Evolutionary conservation across 2,888 invertebrate genomes (phyloP).

Genomic region (Incurvaria masculella): DNA sequence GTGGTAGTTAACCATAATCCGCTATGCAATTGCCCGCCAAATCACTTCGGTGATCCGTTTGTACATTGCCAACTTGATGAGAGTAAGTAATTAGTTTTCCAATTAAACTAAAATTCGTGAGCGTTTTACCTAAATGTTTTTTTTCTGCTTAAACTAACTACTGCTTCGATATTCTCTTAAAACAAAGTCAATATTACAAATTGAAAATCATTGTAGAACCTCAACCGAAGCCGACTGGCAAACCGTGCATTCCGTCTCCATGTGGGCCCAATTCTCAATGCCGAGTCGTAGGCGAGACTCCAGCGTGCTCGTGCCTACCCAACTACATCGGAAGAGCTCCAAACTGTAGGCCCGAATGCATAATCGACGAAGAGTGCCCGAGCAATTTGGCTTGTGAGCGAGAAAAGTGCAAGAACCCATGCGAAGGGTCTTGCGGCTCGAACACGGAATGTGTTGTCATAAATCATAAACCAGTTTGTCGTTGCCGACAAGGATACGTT

Average conservation of each 20-base stretch:
- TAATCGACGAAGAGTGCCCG: slow-evolving; percentile 80
- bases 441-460: slow-evolving; percentile 76
- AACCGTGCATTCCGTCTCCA: slow-evolving; percentile 79
- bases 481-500: slow-evolving; percentile 73
- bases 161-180: slow-evolving; percentile 80
- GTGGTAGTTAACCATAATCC: slow-evolving; percentile 84
- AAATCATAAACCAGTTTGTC: slow-evolving; percentile 81
- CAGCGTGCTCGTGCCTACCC: slow-evolving; percentile 76
- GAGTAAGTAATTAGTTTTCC: slow-evolving; percentile 49
- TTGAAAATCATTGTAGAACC: slow-evolving; percentile 51
- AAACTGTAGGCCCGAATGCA: slow-evolving; percentile 83
- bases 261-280: slow-evolving; percentile 86
- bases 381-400: slow-evolving; percentile 80
- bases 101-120: slow-evolving; percentile 7
- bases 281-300: slow-evolving; percentile 68
- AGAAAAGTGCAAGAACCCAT: slow-evolving; percentile 79
- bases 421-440: slow-evolving; percentile 79
- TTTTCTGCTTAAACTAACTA: no score
- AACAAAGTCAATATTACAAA: slow-evolving; percentile 59
- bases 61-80: slow-evolving; percentile 65
- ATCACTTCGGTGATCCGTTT: slow-evolving; percentile 79
- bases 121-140: slow-evolving; percentile 15
- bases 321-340: slow-evolving; percentile 81
- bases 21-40: slow-evolving; percentile 75
- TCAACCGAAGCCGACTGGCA: slow-evolving; percentile 54